Evolutionary conservation across 2,888 invertebrate species (phyloP).

Genomic region (Drosophila algonquin): DNA sequence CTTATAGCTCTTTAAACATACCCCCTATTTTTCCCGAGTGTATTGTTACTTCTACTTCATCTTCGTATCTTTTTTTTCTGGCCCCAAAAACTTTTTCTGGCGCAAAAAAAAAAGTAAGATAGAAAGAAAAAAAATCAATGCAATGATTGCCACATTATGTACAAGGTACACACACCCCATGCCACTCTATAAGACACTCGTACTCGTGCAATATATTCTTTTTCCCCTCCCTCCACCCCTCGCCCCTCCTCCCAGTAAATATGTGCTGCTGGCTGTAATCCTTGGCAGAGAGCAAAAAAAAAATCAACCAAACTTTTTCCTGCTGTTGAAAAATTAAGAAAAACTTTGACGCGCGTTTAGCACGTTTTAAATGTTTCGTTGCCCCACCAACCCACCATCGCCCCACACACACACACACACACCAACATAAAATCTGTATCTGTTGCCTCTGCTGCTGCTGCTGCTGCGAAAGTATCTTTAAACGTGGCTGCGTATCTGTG

Average conservation of each 20-base stretch:
- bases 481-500: conserved; percentile 67
- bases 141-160: conserved; percentile 77
- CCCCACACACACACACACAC: conserved; percentile 13
- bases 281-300: conserved; percentile 37
- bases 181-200: neutral
- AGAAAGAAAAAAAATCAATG: conserved; percentile 72
- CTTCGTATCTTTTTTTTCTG: neutral
- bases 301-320: conserved; percentile 56
- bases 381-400: conserved; percentile 29
- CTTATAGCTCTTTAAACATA: neutral
- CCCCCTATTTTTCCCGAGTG: neutral
- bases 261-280: conserved; percentile 54
- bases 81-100: conserved; percentile 37
- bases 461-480: conserved; percentile 51
- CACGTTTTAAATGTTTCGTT: conserved; percentile 77
- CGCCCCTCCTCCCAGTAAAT: neutral
- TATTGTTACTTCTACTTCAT: neutral
- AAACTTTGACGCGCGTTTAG: conserved; percentile 80
- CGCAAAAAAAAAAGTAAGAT: conserved; percentile 27
- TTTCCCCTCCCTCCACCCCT: neutral
- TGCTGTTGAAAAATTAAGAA: conserved; percentile 74
- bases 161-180: conserved; percentile 42
- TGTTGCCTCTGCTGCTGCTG: conserved; percentile 50
- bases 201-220: neutral
- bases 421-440: conserved; percentile 45